Conservation (phyloP, 2,113 vertebrate species). For the Burhinus bistriatus region DNA sequence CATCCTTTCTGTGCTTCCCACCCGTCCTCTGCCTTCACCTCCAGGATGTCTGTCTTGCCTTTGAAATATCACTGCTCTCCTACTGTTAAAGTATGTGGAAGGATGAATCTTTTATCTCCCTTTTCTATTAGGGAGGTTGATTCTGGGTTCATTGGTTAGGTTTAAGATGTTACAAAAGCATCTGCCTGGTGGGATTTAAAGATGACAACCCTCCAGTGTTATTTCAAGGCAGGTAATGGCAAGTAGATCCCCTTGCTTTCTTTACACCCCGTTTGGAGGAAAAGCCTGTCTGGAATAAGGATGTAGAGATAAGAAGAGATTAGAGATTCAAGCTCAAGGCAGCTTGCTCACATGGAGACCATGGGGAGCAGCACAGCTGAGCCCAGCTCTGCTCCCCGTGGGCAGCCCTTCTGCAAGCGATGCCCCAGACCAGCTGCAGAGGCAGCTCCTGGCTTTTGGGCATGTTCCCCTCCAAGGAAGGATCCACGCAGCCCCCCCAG, state of each 20-base stretch:
- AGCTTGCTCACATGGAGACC: neutral
- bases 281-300: slow-evolving; percentile 49
- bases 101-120: slow-evolving; percentile 64
- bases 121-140: slow-evolving; percentile 58
- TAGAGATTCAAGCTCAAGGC: slow-evolving; percentile 3
- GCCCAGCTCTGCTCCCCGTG: neutral
- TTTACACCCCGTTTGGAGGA: neutral
- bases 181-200: slow-evolving; percentile 46
- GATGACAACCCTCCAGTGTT: slow-evolving; percentile 34
- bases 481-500: no score
- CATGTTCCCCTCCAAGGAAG: neutral
- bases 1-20: slow-evolving; percentile 50
- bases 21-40: slow-evolving; percentile 47
- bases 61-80: slow-evolving; percentile 64
- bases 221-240: slow-evolving; percentile 27
- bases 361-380: neutral
- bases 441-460: neutral
- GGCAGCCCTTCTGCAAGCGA: neutral
- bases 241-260: slow-evolving; percentile 14
- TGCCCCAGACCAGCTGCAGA: neutral
- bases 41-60: slow-evolving; percentile 53
- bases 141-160: slow-evolving; percentile 57
- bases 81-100: slow-evolving; percentile 60
- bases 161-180: slow-evolving; percentile 58
- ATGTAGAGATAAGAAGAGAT: slow-evolving; percentile 41